Evolutionary conservation across 2,797 vertebrate genomes (phyloP).

Genomic region (Enteromius anoplus): DNA sequence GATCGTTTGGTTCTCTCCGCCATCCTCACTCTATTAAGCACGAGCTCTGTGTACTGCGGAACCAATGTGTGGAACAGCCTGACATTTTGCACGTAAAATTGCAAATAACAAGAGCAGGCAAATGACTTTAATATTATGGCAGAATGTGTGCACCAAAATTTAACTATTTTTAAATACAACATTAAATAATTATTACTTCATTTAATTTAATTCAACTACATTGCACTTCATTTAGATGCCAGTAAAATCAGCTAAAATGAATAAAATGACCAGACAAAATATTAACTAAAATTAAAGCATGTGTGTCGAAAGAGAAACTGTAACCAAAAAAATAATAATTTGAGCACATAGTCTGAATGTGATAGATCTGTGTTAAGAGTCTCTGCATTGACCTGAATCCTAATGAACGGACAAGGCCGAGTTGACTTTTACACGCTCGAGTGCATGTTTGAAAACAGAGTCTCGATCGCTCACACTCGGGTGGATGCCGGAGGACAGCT

Average conservation of each 20-base stretch:
- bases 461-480: constrained; percentile 21
- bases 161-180: no score
- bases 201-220: not conserved
- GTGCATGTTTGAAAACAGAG: constrained; percentile 45
- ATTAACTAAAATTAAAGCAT: not conserved
- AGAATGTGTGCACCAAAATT: not conserved
- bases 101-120: no score
- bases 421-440: constrained; percentile 48
- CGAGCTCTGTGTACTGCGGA: no score
- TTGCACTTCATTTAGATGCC: not conserved
- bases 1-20: no score
- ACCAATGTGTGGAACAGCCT: no score
- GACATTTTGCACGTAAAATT: no score
- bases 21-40: no score
- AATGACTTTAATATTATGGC: no score
- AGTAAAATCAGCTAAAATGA: not conserved
- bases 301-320: not conserved
- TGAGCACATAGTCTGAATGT: not conserved
- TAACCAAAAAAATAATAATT: not conserved
- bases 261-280: not conserved
- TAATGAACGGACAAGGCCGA: constrained; percentile 26
- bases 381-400: constrained; percentile 17
- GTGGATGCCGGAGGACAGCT: not conserved
- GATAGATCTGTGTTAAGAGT: not conserved
- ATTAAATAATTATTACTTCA: no score